Conservation (phyloP, 2,113 vertebrate genomes). For the Rhinolophus ferrumequinum region DNA sequence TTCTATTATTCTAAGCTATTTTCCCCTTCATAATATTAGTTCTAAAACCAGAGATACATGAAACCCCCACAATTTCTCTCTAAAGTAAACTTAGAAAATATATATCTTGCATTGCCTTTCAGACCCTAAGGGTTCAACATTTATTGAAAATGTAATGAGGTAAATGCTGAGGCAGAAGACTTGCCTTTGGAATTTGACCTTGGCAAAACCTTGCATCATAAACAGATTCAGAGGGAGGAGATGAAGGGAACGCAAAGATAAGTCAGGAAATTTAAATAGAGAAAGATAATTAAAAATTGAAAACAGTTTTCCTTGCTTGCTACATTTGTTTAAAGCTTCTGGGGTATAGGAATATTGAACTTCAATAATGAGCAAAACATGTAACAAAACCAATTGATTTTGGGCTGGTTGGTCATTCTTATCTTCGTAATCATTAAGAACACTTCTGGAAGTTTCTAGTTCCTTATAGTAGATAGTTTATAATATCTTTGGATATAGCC, state of each 20-base stretch:
- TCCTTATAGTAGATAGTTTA: neutral
- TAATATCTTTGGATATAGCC: neutral
- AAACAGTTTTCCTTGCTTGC: neutral
- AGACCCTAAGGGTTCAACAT: neutral
- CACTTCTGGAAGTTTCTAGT: neutral
- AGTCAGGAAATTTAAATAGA: neutral
- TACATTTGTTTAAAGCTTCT: neutral
- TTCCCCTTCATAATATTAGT: neutral
- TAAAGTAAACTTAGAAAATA: slow-evolving; percentile 13
- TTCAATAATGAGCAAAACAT: neutral
- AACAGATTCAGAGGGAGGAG: neutral
- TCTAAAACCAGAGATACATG: neutral
- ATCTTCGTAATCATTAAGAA: neutral
- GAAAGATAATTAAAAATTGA: slow-evolving; percentile 51
- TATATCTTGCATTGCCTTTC: neutral
- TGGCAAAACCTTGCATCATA: neutral
- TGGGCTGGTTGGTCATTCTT: neutral
- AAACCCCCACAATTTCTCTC: neutral
- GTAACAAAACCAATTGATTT: neutral
- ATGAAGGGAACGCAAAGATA: neutral
- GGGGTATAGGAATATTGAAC: neutral
- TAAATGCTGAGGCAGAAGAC: neutral
- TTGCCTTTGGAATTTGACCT: slow-evolving; percentile 35
- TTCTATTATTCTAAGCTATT: neutral
- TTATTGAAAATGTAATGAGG: slow-evolving; percentile 51